phyloP scores from a whole-genome alignment of 1,140 invertebrate species.

The Diorhabda sublineata region DNA sequence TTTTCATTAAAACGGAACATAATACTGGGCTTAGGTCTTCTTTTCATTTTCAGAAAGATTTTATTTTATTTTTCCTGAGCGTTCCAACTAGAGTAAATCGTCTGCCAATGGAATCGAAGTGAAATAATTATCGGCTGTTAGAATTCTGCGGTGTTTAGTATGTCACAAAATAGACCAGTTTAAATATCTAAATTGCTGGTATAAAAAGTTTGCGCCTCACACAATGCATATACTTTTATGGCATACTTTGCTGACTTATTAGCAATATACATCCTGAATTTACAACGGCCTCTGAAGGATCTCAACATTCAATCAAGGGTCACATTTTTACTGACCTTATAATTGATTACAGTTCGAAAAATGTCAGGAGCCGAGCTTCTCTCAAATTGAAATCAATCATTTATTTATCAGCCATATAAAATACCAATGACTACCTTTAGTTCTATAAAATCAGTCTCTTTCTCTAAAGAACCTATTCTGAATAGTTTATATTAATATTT shows the following conservation, averaged over 20 bases:
- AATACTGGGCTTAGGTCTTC: no score
- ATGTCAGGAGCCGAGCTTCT: no score
- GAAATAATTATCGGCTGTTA: constrained; percentile 12
- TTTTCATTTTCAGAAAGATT: not conserved
- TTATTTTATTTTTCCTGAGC: constrained; percentile 5
- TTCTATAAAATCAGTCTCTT: no score
- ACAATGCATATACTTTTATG: constrained; percentile 10
- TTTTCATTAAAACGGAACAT: no score
- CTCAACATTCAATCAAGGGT: constrained; percentile 44
- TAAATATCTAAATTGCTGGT: no score
- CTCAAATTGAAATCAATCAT: not conserved
- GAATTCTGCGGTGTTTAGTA: constrained; percentile 4
- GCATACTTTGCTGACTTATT: constrained; percentile 15
- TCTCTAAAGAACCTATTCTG: no score
- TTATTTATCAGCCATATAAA: not conserved
- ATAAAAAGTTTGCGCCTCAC: not conserved
- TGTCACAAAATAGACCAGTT: not conserved
- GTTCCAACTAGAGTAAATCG: constrained; percentile 6
- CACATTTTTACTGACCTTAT: not conserved
- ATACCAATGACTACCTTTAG: no score
- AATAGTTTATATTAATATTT: no score
- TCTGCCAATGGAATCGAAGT: constrained; percentile 1
- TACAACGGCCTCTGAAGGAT: constrained; percentile 43
- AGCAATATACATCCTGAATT: constrained; percentile 41
- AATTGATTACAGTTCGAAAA: no score